A percentile compares a stretch with the other conserved stretches of the same genome.
Conservation (phyloP, 1,140 invertebrate genomes). For the Hyposmocoma kahamanoa region DNA sequence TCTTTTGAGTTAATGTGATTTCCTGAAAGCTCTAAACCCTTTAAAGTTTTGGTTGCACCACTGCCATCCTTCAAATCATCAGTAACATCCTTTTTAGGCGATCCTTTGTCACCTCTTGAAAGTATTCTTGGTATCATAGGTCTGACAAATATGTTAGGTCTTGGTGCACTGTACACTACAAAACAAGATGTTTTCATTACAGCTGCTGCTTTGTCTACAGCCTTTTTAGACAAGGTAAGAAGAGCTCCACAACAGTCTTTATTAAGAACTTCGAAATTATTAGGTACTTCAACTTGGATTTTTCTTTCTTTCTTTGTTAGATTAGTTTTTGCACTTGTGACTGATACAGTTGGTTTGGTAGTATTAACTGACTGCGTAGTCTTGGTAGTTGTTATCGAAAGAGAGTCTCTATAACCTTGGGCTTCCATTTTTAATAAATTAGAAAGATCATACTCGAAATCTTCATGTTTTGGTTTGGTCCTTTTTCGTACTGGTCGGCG, state of each 20-base stretch:
- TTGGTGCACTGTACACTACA: constrained; percentile 20
- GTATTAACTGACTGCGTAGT: not conserved
- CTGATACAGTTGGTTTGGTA: not conserved
- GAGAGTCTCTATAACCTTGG: constrained; percentile 56
- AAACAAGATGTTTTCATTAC: constrained; percentile 54
- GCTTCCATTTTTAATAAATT: constrained; percentile 72
- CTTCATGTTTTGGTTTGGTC: constrained; percentile 77
- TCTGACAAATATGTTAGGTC: constrained; percentile 41
- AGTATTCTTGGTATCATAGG: constrained; percentile 46
- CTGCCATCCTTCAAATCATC: constrained; percentile 25
- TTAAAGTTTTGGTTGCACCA: too few relatives aligned
- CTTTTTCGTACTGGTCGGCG: constrained; percentile 77
- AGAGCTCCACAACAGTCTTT: constrained; percentile 54
- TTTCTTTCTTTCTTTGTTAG: constrained; percentile 43
- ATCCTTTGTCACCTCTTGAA: constrained; percentile 42
- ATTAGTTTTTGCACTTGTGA: constrained; percentile 26
- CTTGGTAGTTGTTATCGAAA: not conserved
- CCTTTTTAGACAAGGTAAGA: constrained; percentile 40
- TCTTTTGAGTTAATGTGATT: too few relatives aligned
- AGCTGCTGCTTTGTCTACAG: constrained; percentile 39
- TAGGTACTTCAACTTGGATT: constrained; percentile 29
- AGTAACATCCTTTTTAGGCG: constrained; percentile 45
- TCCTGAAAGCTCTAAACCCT: too few relatives aligned
- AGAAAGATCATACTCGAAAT: constrained; percentile 81
- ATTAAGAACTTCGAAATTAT: constrained; percentile 38